A percentile compares a stretch with the other conserved stretches of the same genome.
Conservation (phyloP, 2,888 invertebrate genomes). For the Epinotia nisella region DNA sequence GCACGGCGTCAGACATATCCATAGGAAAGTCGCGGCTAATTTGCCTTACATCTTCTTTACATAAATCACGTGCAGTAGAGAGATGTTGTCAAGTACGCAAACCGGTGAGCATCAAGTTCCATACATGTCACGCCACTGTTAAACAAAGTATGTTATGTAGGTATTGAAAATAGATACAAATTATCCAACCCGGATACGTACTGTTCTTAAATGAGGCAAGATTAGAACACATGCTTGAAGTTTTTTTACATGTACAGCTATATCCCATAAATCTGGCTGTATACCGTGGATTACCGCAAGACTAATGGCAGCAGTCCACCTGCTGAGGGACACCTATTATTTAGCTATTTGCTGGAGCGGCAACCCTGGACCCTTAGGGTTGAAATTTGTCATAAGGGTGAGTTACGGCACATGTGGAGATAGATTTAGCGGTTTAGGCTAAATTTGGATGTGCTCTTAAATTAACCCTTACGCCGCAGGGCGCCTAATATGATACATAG, state of each 20-base stretch:
- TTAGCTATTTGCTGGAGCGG: conserved; percentile 77
- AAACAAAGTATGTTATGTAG: background rate
- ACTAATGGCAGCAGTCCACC: conserved; percentile 83
- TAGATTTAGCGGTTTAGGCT: conserved; percentile 32
- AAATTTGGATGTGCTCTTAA: conserved; percentile 5
- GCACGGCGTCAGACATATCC: too few relatives aligned
- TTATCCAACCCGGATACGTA: background rate
- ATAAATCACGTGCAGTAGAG: too few relatives aligned
- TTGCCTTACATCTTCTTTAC: too few relatives aligned
- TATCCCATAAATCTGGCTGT: conserved; percentile 80
- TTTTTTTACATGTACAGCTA: conserved; percentile 62
- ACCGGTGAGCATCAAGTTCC: too few relatives aligned
- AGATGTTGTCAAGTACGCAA: too few relatives aligned
- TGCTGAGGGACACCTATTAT: conserved; percentile 79
- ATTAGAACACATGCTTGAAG: conserved; percentile 21
- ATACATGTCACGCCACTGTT: too few relatives aligned
- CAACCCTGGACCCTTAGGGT: conserved; percentile 49
- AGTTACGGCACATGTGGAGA: conserved; percentile 31
- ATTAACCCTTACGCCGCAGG: background rate
- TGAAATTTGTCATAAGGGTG: conserved; percentile 48
- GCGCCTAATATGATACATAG: background rate
- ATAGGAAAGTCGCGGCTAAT: too few relatives aligned
- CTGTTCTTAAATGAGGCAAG: background rate
- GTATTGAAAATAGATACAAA: too few relatives aligned
- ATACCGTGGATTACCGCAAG: conserved; percentile 82